phyloP scores from a whole-genome alignment of 2,113 vertebrate genomes.

The Pithys albifrons region DNA sequence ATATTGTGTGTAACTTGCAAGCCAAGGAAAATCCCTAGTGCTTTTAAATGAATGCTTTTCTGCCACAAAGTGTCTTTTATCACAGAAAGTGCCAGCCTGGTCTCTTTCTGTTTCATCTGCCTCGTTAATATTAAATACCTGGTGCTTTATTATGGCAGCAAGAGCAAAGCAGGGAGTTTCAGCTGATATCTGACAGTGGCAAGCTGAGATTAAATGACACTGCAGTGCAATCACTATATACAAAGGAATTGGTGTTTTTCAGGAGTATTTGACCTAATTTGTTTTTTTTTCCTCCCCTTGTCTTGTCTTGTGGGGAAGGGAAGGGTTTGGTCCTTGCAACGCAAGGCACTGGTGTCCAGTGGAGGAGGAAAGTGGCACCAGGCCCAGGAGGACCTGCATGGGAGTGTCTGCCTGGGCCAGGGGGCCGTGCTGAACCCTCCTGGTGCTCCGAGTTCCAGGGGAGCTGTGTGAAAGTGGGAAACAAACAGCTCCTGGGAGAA shows the following conservation, averaged over 20 bases:
- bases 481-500: accelerated
- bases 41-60: neutral
- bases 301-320: neutral
- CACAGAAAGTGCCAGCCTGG: neutral
- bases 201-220: constrained; percentile 25
- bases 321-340: neutral
- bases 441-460: neutral
- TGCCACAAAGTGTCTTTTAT: constrained; percentile 17
- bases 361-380: neutral
- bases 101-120: constrained; percentile 28
- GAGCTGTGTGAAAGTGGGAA: neutral
- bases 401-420: neutral
- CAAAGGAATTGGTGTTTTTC: constrained; percentile 49
- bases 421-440: neutral
- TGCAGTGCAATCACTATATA: neutral
- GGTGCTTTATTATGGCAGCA: neutral
- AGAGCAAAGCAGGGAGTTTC: neutral
- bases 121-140: constrained; percentile 53
- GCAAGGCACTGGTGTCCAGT: neutral
- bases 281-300: neutral
- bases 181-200: constrained; percentile 35
- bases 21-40: neutral
- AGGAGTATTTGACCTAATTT: constrained; percentile 36
- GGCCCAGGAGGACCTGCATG: accelerated
- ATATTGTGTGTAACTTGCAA: neutral